Evolutionary conservation across 2,888 invertebrate genomes (phyloP).

Genomic region (Zaprionus bogoriensis): DNA sequence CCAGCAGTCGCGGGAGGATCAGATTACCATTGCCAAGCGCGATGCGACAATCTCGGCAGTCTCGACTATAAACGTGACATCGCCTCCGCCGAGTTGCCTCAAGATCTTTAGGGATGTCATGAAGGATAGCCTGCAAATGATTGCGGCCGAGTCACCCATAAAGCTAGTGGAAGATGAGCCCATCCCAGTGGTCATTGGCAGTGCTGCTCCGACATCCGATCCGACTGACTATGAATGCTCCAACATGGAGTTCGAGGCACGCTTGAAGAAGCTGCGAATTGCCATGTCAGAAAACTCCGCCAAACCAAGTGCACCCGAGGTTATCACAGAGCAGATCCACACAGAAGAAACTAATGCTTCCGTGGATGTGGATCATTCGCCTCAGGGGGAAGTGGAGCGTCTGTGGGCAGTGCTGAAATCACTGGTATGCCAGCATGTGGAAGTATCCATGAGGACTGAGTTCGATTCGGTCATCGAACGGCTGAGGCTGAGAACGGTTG

Average conservation of each 20-base stretch:
- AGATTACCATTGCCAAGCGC: neutral
- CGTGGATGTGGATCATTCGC: neutral
- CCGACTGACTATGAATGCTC: slow-evolving; percentile 37
- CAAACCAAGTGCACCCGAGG: neutral
- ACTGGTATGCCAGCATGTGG: slow-evolving; percentile 39
- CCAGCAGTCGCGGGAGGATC: neutral
- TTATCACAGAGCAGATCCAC: neutral
- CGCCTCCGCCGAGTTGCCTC: slow-evolving; percentile 11
- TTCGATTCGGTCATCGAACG: slow-evolving; percentile 40
- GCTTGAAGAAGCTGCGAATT: slow-evolving; percentile 51
- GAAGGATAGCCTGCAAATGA: slow-evolving; percentile 55
- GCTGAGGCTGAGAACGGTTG: slow-evolving; percentile 4
- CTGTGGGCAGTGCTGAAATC: slow-evolving; percentile 34
- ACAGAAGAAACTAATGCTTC: slow-evolving; percentile 7
- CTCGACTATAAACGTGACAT: neutral
- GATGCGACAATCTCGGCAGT: no score
- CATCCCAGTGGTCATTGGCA: neutral
- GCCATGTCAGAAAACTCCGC: slow-evolving; percentile 29
- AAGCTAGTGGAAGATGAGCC: slow-evolving; percentile 56
- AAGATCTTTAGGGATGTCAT: slow-evolving; percentile 12
- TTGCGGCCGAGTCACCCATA: slow-evolving; percentile 57
- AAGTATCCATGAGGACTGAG: slow-evolving; percentile 23
- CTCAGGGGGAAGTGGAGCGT: slow-evolving; percentile 3
- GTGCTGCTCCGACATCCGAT: neutral
- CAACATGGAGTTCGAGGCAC: slow-evolving; percentile 51